These are phyloP conservation scores for Tonatia bakeri DNA, from an alignment of 2,113 vertebrate species.

Conservation along the genomic window DNA sequence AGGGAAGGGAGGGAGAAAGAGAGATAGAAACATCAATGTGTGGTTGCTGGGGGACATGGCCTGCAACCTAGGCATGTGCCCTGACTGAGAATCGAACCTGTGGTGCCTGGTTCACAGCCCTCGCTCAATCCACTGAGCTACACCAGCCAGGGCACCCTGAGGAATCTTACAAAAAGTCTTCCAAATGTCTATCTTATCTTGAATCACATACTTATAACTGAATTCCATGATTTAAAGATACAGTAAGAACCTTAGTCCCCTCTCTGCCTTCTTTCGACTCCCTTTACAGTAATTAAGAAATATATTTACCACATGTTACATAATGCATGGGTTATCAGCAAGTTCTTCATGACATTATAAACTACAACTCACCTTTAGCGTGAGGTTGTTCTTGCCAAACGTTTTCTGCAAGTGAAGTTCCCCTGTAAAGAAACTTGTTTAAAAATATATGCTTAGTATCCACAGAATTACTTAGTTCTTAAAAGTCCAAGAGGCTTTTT, in stretches of 20 bases:
- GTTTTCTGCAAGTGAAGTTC: slow-evolving; percentile 59
- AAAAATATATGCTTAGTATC: slow-evolving; percentile 33
- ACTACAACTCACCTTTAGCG: slow-evolving; percentile 71
- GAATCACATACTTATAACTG: neutral
- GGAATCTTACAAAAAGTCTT: neutral
- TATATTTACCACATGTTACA: neutral
- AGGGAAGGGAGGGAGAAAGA: no score
- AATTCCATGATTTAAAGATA: slow-evolving; percentile 43
- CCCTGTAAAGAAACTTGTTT: slow-evolving; percentile 69
- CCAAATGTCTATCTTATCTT: neutral
- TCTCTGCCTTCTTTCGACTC: neutral
- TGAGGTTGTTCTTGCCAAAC: slow-evolving; percentile 33
- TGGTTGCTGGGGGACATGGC: no score
- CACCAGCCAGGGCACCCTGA: no score
- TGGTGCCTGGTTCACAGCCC: no score
- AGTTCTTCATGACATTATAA: neutral
- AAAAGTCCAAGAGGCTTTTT: neutral
- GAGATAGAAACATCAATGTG: no score
- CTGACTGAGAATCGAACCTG: no score
- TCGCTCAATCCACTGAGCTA: no score
- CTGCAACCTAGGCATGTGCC: no score
- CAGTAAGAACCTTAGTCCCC: neutral
- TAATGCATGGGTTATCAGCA: neutral
- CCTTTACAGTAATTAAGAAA: slow-evolving; percentile 22
- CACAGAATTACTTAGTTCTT: slow-evolving; percentile 4